Evolutionary conservation across 2,113 vertebrate genomes (phyloP), one percentile per base, ranked within the genome.

Genomic region (Tachysurus vachellii): DNA sequence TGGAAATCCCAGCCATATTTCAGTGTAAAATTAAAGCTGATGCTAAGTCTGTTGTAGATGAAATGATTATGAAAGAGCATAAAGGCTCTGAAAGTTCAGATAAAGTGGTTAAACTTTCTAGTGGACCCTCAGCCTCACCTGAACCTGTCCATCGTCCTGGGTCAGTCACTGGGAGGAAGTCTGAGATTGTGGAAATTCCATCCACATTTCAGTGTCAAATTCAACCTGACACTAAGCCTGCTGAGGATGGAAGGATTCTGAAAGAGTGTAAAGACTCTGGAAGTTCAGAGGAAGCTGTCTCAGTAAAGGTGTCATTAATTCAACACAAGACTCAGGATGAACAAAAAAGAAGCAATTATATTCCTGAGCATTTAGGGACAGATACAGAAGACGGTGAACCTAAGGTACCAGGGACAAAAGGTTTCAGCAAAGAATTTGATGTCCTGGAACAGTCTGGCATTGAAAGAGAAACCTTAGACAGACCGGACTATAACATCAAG

Each of bases 11-110:
- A 28, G 90, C 95, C 31, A 95, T 95, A 11, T 96, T 97, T 80
- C 95, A 96, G 70, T 94, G 95, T 42, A 96, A 97, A 93, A 96
- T 97, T 84, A 97, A 96, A 92, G 95, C 94, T 0, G 95, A 97
- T 66, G 89, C 91, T 4, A 94, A 92, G 21, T 81, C 90, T 12
- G 44, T 81, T 42, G 91, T 91, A 17, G 80, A 85, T 12, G 61
- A 59, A 80, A 71, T 7, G 9, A 10, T 68, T 64, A 70, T 13
- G 11, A 71, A 66, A 50, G 50, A 56, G 5, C 16, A 4, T 23
- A 81, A 75, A 59, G n/a, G 28, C 44, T 61, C 44, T 9, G 90
- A 89, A 7, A 88, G 89, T 19, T 90, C 86, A 13, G 93, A 50
- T 5, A 9, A 50, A 50, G 5, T 50, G 47, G 47, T 9, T 50